Percentiles rank a stretch among this genome's conserved stretches.
phyloP scores from a whole-genome alignment of 1,140 invertebrate genomes.

The Agraylea sexmaculata region DNA sequence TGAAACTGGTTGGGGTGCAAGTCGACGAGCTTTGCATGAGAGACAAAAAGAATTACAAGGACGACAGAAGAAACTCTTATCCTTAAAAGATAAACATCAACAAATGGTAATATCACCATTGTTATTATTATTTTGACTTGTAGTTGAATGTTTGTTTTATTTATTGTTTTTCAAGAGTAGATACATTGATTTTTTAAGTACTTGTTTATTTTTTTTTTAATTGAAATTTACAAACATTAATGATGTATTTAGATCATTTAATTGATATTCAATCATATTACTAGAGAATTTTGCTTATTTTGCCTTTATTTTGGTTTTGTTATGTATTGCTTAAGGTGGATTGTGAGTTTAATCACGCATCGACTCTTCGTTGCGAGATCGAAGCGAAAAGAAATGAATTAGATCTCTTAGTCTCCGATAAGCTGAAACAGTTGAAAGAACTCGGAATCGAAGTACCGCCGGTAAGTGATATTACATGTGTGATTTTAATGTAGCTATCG shows the following conservation, averaged over 20 bases:
- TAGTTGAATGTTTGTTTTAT: too few species aligned
- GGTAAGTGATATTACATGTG: slow-evolving; percentile 12
- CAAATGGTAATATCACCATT: slow-evolving; percentile 22
- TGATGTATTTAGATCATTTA: background rate
- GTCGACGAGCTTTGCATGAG: slow-evolving; percentile 38
- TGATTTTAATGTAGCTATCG: background rate
- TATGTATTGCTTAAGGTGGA: slow-evolving; percentile 18
- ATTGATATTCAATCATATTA: slow-evolving; percentile 1
- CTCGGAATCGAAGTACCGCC: slow-evolving; percentile 25
- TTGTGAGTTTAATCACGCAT: slow-evolving; percentile 22
- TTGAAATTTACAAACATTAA: background rate
- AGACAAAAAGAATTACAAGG: slow-evolving; percentile 39
- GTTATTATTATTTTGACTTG: slow-evolving; percentile 11
- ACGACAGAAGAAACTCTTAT: slow-evolving; percentile 32
- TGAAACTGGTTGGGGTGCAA: slow-evolving; percentile 40
- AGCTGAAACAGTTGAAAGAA: slow-evolving; percentile 38
- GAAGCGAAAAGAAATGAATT: slow-evolving; percentile 25
- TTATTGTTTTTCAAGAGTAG: slow-evolving; percentile 12
- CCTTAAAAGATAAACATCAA: slow-evolving; percentile 28
- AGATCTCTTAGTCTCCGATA: slow-evolving; percentile 32
- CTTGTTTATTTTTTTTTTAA: background rate
- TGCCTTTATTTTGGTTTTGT: slow-evolving; percentile 5
- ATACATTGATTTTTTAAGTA: slow-evolving; percentile 2
- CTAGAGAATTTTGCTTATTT: background rate
- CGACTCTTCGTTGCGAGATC: slow-evolving; percentile 27